A percentile compares a stretch with the other conserved stretches of the same genome.
Conservation (phyloP, 2,113 vertebrate species). For the Vireo altiloquus region DNA sequence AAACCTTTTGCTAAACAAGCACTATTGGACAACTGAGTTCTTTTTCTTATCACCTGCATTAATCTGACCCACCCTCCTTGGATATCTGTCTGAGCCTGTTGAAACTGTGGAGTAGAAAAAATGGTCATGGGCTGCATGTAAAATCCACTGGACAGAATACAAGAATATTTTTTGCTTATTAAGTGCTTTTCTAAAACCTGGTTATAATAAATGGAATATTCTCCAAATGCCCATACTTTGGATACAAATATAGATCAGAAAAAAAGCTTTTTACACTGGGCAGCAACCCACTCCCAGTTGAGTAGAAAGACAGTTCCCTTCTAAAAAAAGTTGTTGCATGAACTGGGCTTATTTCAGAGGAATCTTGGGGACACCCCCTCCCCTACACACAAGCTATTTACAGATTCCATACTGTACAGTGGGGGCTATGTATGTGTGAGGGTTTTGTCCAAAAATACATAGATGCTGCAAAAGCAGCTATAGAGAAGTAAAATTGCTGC, state of each 20-base stretch:
- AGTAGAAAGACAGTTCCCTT: not conserved
- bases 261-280: not conserved
- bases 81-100: not conserved
- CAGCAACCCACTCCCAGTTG: not conserved
- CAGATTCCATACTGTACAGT: not conserved
- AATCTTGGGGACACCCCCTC: not conserved
- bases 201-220: not conserved
- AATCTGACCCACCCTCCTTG: not conserved
- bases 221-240: not conserved
- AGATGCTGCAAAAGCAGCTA: not conserved
- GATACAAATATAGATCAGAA: not conserved
- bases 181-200: not conserved
- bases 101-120: not conserved
- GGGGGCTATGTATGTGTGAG: accelerated
- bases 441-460: not conserved
- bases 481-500: not conserved
- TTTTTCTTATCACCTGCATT: not conserved
- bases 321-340: not conserved
- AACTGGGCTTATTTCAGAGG: not conserved
- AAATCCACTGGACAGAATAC: not conserved
- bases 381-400: not conserved
- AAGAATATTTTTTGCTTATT: not conserved
- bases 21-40: not conserved
- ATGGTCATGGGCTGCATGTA: not conserved
- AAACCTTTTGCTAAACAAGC: not conserved